These are phyloP conservation scores for Liopterus haemorrhoidalis DNA, from an alignment of 2,888 invertebrate genomes.

Conservation along the genomic window DNA sequence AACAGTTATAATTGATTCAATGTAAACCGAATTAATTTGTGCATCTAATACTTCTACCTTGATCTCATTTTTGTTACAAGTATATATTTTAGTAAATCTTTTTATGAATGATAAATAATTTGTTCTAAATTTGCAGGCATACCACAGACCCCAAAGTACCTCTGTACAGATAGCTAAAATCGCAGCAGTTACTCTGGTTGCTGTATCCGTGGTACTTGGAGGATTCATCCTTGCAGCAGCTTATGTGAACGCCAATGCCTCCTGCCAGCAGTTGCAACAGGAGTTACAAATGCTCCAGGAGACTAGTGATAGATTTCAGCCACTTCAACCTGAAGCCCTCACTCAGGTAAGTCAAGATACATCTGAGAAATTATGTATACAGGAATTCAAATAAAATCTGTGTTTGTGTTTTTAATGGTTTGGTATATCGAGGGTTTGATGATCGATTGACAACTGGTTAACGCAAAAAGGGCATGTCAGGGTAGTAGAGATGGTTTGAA, in stretches of 20 bases:
- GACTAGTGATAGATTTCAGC: constrained; percentile 48
- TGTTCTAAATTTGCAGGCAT: constrained; percentile 60
- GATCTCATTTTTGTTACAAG: not conserved
- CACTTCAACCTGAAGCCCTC: constrained; percentile 55
- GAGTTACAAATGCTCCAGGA: constrained; percentile 65
- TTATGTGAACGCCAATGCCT: constrained; percentile 74
- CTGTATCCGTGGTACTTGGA: constrained; percentile 74
- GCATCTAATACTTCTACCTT: constrained; percentile 2
- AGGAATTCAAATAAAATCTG: too few species aligned
- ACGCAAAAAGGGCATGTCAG: too few species aligned
- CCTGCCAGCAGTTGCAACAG: constrained; percentile 71
- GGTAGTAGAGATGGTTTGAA: too few species aligned
- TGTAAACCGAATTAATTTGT: constrained; percentile 1
- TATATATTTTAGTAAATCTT: constrained; percentile 3
- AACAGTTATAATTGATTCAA: too few species aligned
- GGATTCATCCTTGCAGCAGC: constrained; percentile 77
- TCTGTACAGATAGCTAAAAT: constrained; percentile 84
- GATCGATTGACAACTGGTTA: too few species aligned
- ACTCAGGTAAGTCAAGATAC: constrained; percentile 57
- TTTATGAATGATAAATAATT: constrained; percentile 19
- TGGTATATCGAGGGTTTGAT: too few species aligned
- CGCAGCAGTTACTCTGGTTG: constrained; percentile 74
- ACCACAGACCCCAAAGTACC: constrained; percentile 64
- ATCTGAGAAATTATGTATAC: too few species aligned
- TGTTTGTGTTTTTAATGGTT: too few species aligned